Evolutionary conservation across 2,888 invertebrate genomes (phyloP).

Genomic region (Himalopsyche anomala): DNA sequence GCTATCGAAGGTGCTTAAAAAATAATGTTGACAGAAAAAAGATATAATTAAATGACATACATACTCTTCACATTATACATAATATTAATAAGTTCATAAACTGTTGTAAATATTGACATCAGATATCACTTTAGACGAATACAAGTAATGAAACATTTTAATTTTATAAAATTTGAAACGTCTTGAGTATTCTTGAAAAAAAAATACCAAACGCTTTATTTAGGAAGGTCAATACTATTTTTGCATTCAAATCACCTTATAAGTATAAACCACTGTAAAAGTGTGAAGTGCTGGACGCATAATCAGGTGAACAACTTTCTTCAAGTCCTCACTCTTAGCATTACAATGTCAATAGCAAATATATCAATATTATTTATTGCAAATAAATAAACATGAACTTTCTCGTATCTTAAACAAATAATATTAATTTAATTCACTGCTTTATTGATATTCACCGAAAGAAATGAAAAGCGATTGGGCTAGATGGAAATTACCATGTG

Average conservation of each 20-base stretch:
- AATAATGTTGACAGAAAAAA: too few species aligned
- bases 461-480: not conserved
- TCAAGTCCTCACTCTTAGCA: not conserved
- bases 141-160: too few species aligned
- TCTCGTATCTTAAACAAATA: not conserved
- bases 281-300: not conserved
- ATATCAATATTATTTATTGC: slow-evolving; percentile 14
- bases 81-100: too few species aligned
- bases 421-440: not conserved
- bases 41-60: too few species aligned
- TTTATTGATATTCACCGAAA: not conserved
- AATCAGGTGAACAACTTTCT: slow-evolving; percentile 16
- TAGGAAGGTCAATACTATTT: not conserved
- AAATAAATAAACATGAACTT: slow-evolving; percentile 1
- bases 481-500: not conserved
- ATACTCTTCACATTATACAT: too few species aligned
- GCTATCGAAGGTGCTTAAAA: too few species aligned
- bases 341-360: slow-evolving; percentile 25
- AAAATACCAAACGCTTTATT: not conserved
- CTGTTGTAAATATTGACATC: too few species aligned
- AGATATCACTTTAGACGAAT: too few species aligned
- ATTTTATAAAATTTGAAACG: too few species aligned
- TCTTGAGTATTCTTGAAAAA: too few species aligned
- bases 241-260: slow-evolving; percentile 20
- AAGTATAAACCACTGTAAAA: not conserved